Base-by-base conservation (phyloP, 2,888 invertebrate species). In the Drosophila pegasa region DNA sequence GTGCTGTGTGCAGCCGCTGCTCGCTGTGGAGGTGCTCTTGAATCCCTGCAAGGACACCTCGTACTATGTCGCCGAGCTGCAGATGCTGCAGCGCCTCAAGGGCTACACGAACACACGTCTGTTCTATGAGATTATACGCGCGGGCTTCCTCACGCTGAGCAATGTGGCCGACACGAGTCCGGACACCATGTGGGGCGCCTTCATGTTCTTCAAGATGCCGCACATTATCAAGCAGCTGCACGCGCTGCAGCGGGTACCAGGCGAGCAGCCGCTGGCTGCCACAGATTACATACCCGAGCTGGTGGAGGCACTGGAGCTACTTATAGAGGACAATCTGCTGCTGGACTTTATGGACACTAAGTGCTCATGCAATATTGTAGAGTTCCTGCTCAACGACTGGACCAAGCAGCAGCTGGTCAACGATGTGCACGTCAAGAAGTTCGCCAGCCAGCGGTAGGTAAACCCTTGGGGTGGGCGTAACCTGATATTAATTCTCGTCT, bases 131-230 rank as follows among this genome's bases (percentile, higher is more conserved):
- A 94, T 98, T 31, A 96, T 98, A 80, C 94, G 98, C 72, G 97
- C 97, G 0, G 97, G 97, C 87, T 95, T 98, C 65, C 95, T 98
- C 88, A 97, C 97, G n/a, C 92, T 98, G 5, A 96, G 97, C 87
- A 97, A 98, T 91, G 96, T 96, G 0, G 95, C 95, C 55, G 96
- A 96, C 78, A 96, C 96, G 45, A 94, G 95, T 9, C 96, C 96
- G 80, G 98, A 98, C 87, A 95, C 97, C 5, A 95, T 97, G 85
- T 98, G 98, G 98, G 97, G 97, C 14, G 98, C 98, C 10, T 98
- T 98, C 90, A 97, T 97, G 0, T 98, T 98, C 90, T 94, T 98
- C 9, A 98, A 98, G 93, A 95, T 98, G 54, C 97, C 97, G 0
- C 95, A 96, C 87, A 95, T 97, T 48, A 93, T 98, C 47, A 94